A percentile compares a stretch with the other conserved stretches of the same genome.
Evolutionary conservation across 2,797 vertebrate genomes (phyloP).

Genomic region (Channa striata): DNA sequence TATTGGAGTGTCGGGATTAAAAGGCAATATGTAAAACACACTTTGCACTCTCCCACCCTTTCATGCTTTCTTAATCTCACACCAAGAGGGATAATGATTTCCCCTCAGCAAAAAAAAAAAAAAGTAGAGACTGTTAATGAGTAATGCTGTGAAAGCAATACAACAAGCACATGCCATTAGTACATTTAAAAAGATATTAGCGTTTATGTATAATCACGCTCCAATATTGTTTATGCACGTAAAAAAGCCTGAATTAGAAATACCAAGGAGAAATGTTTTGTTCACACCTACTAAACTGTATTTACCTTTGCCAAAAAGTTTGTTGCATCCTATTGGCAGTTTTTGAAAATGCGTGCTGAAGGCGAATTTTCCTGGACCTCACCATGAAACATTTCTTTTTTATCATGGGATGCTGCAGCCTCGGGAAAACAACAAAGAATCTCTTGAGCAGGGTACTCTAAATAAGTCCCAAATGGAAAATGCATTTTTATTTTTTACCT

Average conservation of each 20-base stretch:
- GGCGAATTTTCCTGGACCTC: constrained; percentile 56
- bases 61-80: constrained; percentile 77
- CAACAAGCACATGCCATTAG: constrained; percentile 51
- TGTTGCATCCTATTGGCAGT: constrained; percentile 56
- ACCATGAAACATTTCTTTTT: constrained; percentile 53
- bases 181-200: constrained; percentile 43
- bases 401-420: constrained; percentile 58
- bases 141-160: constrained; percentile 53
- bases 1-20: constrained; percentile 79
- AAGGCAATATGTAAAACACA: constrained; percentile 77
- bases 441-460: constrained; percentile 62
- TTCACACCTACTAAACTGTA: constrained; percentile 41
- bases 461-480: constrained; percentile 71
- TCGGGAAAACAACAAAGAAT: constrained; percentile 71
- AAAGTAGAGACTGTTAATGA: constrained; percentile 42
- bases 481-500: constrained; percentile 44
- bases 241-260: constrained; percentile 18
- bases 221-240: constrained; percentile 26
- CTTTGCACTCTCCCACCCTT: constrained; percentile 70
- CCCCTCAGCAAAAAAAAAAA: constrained; percentile 54
- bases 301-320: constrained; percentile 61
- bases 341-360: constrained; percentile 56
- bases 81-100: constrained; percentile 73
- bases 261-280: constrained; percentile 39
- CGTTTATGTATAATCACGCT: constrained; percentile 34